Conservation (phyloP, 2,113 vertebrate species). For the Rhipidura dahli region DNA sequence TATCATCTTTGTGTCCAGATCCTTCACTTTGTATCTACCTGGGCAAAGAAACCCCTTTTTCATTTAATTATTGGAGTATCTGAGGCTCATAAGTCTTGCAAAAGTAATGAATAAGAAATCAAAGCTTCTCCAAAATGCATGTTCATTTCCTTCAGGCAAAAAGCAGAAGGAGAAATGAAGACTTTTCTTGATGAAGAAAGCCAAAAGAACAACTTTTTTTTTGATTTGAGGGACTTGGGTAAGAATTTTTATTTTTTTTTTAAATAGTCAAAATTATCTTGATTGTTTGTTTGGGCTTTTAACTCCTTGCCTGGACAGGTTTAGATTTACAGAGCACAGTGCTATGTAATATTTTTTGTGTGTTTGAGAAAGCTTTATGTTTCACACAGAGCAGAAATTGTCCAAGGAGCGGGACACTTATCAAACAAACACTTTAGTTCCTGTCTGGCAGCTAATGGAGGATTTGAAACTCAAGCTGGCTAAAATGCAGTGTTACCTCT, state of each 20-base stretch:
- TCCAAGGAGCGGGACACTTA: conserved; percentile 73
- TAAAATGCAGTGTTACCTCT: conserved; percentile 31
- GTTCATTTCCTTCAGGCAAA: conserved; percentile 75
- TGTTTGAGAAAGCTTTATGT: conserved; percentile 58
- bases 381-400: conserved; percentile 73
- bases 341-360: neutral
- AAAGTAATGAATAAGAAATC: neutral
- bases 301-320: neutral
- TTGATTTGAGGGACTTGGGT: conserved; percentile 69
- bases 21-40: neutral
- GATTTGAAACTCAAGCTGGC: conserved; percentile 77
- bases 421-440: conserved; percentile 71
- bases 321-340: neutral
- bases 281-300: neutral
- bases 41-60: neutral
- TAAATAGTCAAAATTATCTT: neutral
- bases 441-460: conserved; percentile 80
- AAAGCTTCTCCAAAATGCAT: neutral
- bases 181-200: conserved; percentile 73
- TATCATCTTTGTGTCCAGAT: neutral
- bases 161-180: conserved; percentile 79
- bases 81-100: neutral
- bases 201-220: conserved; percentile 57
- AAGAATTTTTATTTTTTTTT: conserved; percentile 29
- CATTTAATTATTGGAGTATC: neutral